Base-by-base conservation (phyloP, 1,140 invertebrate genomes). In the Tetraneura akinire region DNA sequence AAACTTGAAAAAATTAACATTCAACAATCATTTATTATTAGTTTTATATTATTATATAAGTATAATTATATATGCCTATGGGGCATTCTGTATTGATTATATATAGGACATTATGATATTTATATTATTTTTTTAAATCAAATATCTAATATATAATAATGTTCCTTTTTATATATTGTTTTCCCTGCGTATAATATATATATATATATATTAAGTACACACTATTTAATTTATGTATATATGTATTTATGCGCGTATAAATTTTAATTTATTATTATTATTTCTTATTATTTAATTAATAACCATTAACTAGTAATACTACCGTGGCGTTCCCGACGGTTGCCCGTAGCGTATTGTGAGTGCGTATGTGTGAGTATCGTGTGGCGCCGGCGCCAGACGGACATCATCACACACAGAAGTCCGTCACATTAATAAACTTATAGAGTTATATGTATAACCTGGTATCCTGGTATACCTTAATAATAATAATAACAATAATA, bases 331-430 rank as follows among this genome's bases (percentile, higher is more conserved):
- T 42, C 3, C 32, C 68, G 23, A 13, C 42, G 23, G 42, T 47
- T 47, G 45, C 21, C 13, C 53, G 13, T 47, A 68, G 21, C 42
- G 66, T 68, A 68, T 47, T 47, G 66, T 73, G 47, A 10, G 26
- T 18, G 9, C 29, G 49, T 26, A 4, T 26, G 14, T 9, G 5
- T 16, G 21, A 51, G 68, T 71, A 74, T 55, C 53, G 71, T 55
- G 71, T 74, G 53, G 74, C 74, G 74, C 53, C 53, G 74, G 55
- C 74, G 74, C 74, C 74, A 78, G 74, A 78, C 74, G 73, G 26
- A 32, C 55, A 62, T 10, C 57, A 11, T 16, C 23, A n/a, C 45
- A 14, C 45, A 76, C 74, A 60, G 32, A 60, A 78, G 51, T 78
- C 55, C 55, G 21, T 62, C 21, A 55, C 55, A 62, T 78, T 45